Base-by-base conservation (phyloP, 2,113 vertebrate genomes). In the Eidolon helvum region DNA sequence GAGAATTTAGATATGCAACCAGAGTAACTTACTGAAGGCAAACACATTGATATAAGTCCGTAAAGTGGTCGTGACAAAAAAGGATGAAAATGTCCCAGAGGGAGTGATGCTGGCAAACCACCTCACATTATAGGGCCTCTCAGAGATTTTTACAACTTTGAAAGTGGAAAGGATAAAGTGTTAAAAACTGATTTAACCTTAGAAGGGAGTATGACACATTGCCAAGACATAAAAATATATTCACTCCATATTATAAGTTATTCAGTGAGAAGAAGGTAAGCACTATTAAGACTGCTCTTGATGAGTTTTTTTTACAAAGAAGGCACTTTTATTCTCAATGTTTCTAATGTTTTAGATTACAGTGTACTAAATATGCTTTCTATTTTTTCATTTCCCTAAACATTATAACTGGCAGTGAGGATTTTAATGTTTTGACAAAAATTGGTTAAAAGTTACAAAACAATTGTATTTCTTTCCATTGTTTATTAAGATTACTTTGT, bases 341-440 rank as follows among this genome's bases (percentile, higher is more conserved):
- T 80, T 89, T 74, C 65, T 78, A 78, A 18, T 96, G 48, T 86
- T 94, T 85, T 89, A 75, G 68, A 90, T 95, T 78, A 65, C 4
- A 79, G 12, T 65, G 38, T 95, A 61, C 74, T 75, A 90, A 69
- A 69, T 26, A 14, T n/a, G 21, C 66, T 65, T 78, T 69, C 7
- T 48, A 0, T 43, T 94, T 90, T 78, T 86, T n/a, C 2, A 74
- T 71, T 77, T 84, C 10, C 15, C 50, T 94, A 4, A 48, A 21
- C 0, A 66, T 92, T 68, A 30, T 87, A 79, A 55, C 40, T 43
- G 1, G 26, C 12, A 35, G 0, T 35, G 65, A 86, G 45, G 68
- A 5, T 43, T 87, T 95, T 66, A 88, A 61, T 72, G 15, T 75
- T 87, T 95, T 90, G 11, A 78, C 38, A 87, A 71, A 92, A 22